Base-by-base conservation (phyloP, 1,140 invertebrate species). In the Sinella curviseta region DNA sequence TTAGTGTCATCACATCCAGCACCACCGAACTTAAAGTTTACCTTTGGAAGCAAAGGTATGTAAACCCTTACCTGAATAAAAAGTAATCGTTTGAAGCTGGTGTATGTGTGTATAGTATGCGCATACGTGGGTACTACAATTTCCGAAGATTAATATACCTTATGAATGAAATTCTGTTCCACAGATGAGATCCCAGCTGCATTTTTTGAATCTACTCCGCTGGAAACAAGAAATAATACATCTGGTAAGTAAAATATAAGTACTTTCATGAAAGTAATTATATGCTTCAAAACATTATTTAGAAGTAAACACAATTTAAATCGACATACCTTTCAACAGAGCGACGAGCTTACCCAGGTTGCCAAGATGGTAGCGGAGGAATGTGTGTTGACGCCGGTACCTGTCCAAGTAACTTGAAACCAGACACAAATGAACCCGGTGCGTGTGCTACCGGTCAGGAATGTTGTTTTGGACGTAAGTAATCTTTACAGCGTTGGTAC, bases 301-400 rank as follows among this genome's bases (percentile, higher is more conserved):
- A n/a, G n/a, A n/a, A n/a, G n/a, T n/a, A n/a, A n/a, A n/a, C n/a
- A n/a, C n/a, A n/a, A n/a, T n/a, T n/a, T n/a, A n/a, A n/a, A n/a
- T n/a, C n/a, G n/a, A n/a, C n/a, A n/a, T n/a, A n/a, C n/a, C n/a
- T n/a, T n/a, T n/a, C n/a, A n/a, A 30, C 12, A 36, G 16, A 74
- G 20, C 34, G 24, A 36, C 17, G 33, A 24, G 34, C 24, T 0
- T 78, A 77, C 20, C 39, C 77, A 0, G 80, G 77, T 24, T 81
- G 80, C 54, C 39, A 78, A 60, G 82, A 81, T 57, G 79, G 80
- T 31, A 81, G 78, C 60, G 79, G 82, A 30, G 82, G 82, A 17
- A 33, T 82, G 70, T 82, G 82, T 65, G 78, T 81, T n/a, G 3
- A 1, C 20, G n/a, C 24, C 35, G 82, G 80, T 39, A 34, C 78